A percentile compares a stretch with the other conserved stretches of the same genome.
These are phyloP conservation scores for Zhuqinia jingwanae DNA, from an alignment of 2,888 invertebrate genomes.

Conservation along the genomic window DNA sequence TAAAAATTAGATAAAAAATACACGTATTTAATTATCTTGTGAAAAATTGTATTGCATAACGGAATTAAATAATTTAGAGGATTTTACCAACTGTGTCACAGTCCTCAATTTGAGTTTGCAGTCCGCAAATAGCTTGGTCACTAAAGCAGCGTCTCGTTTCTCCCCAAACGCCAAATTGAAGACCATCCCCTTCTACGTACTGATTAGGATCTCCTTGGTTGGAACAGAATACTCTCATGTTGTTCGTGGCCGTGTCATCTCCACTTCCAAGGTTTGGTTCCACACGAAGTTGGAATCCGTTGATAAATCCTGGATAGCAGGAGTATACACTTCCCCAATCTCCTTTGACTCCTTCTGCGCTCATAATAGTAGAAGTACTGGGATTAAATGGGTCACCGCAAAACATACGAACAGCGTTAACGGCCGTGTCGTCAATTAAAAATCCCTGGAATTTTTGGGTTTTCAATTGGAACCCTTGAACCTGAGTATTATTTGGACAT, in stretches of 20 bases:
- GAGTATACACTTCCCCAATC: slow-evolving; percentile 45
- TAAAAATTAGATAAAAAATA: too few species aligned
- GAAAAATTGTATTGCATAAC: too few species aligned
- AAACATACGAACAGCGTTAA: slow-evolving; percentile 18
- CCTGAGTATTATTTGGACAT: background rate
- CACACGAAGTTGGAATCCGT: slow-evolving; percentile 58
- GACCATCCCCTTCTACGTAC: slow-evolving; percentile 65
- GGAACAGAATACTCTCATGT: slow-evolving; percentile 49
- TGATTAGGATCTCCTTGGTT: background rate
- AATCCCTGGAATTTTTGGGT: background rate
- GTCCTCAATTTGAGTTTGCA: slow-evolving; percentile 71
- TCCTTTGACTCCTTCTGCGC: slow-evolving; percentile 21
- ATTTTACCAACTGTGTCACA: slow-evolving; percentile 14
- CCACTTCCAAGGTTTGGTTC: slow-evolving; percentile 17
- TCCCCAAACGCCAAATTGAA: slow-evolving; percentile 57
- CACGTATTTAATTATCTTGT: too few species aligned
- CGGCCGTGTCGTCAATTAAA: slow-evolving; percentile 20
- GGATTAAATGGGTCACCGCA: slow-evolving; percentile 59
- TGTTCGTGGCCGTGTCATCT: slow-evolving; percentile 59
- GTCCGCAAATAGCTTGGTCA: slow-evolving; percentile 66
- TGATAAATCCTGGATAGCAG: slow-evolving; percentile 48
- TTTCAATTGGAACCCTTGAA: slow-evolving; percentile 40
- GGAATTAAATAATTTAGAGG: too few species aligned
- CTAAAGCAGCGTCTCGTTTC: slow-evolving; percentile 41
- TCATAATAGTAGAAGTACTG: slow-evolving; percentile 26